Conservation (phyloP, 2,113 vertebrate genomes). For the Globicephala melas region DNA sequence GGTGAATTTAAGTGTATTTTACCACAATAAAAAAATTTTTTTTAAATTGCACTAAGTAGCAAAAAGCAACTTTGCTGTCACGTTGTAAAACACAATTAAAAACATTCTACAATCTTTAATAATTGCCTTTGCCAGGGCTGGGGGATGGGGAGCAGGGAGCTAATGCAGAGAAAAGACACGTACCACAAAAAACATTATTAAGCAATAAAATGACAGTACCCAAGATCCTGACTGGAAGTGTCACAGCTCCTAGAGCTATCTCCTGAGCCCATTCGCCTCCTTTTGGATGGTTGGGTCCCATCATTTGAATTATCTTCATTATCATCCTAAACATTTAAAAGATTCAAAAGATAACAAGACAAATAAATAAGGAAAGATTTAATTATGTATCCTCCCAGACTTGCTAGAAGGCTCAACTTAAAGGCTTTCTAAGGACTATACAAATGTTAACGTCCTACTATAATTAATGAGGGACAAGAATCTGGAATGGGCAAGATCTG, state of each 20-base stretch:
- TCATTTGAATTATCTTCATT: conserved; percentile 96
- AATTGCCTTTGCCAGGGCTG: neutral
- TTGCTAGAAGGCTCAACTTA: neutral
- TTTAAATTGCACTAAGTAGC: neutral
- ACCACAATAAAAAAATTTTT: neutral
- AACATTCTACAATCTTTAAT: neutral
- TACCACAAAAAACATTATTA: neutral
- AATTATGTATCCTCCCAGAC: neutral
- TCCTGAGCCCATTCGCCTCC: conserved; percentile 95
- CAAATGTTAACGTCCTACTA: neutral
- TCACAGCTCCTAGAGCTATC: conserved; percentile 97
- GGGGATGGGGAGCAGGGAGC: fast-evolving
- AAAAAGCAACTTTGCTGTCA: neutral
- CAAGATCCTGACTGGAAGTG: conserved; percentile 92
- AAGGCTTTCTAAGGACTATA: neutral
- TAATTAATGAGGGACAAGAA: neutral
- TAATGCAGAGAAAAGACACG: neutral
- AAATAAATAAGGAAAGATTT: neutral
- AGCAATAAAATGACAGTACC: conserved; percentile 77
- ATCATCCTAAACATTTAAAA: conserved; percentile 81
- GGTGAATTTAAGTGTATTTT: neutral
- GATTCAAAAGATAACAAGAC: neutral
- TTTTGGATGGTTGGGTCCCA: conserved; percentile 92
- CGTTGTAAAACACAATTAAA: neutral
- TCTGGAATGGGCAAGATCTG: neutral